phyloP scores from a whole-genome alignment of 2,888 invertebrate genomes.

The Neoitamus cyanurus region DNA sequence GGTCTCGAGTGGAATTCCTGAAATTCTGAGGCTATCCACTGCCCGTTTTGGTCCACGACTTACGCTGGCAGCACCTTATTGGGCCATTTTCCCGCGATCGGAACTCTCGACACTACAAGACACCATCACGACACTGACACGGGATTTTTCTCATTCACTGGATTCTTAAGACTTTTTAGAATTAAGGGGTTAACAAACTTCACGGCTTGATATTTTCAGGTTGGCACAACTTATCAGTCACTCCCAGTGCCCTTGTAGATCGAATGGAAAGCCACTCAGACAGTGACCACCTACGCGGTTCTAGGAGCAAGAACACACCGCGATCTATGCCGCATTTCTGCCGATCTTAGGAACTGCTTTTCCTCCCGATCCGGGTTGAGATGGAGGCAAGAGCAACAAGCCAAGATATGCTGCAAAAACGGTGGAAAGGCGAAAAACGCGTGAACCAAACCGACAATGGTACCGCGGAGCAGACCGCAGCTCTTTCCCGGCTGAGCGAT shows the following conservation, averaged over 20 bases:
- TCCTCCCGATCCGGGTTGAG: background rate
- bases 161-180: background rate
- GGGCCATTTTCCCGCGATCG: background rate
- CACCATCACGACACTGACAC: conserved; percentile 6
- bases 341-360: background rate
- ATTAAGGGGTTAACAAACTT: conserved; percentile 31
- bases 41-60: background rate
- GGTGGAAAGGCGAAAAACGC: conserved; percentile 14
- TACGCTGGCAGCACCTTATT: background rate
- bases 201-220: background rate
- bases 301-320: conserved; percentile 16
- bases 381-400: background rate
- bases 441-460: background rate
- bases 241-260: background rate
- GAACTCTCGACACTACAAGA: background rate
- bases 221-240: background rate
- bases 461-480: background rate
- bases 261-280: background rate
- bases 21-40: conserved; percentile 12
- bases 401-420: background rate
- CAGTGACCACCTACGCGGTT: conserved; percentile 22
- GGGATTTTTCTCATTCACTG: conserved; percentile 8
- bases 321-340: conserved; percentile 10
- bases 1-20: background rate
- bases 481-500: conserved; percentile 42